Conservation (phyloP, 2,888 invertebrate species). For the Selenia dentaria region DNA sequence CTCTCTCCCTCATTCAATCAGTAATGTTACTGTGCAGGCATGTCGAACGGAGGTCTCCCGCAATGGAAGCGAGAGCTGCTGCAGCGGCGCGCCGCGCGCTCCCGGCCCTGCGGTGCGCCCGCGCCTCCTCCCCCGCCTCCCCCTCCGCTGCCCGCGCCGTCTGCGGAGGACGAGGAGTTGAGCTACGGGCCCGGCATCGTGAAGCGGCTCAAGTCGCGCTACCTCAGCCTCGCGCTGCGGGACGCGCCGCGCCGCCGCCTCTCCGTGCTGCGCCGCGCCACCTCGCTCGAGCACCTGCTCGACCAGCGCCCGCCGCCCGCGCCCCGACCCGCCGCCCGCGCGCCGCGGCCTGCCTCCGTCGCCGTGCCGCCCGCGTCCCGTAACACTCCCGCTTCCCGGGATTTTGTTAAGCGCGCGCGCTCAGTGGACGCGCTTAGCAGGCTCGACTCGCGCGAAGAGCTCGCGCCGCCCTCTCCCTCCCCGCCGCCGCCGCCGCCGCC, state of each 20-base stretch:
- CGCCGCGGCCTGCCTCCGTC: slow-evolving; percentile 57
- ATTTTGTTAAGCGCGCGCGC: slow-evolving; percentile 91
- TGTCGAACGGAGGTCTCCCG: slow-evolving; percentile 84
- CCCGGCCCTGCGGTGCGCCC: slow-evolving; percentile 46
- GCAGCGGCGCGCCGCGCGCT: slow-evolving; percentile 86
- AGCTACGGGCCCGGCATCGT: slow-evolving; percentile 97
- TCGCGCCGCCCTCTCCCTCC: slow-evolving; percentile 83
- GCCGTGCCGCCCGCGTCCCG: slow-evolving; percentile 46
- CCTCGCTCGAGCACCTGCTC: slow-evolving; percentile 93
- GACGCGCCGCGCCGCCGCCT: slow-evolving; percentile 88
- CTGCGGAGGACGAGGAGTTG: slow-evolving; percentile 87
- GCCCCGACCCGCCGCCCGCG: slow-evolving; percentile 38
- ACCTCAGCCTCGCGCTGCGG: slow-evolving; percentile 93
- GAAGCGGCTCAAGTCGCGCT: slow-evolving; percentile 93
- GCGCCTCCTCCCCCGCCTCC: slow-evolving; percentile 49
- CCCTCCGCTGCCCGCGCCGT: slow-evolving; percentile 55
- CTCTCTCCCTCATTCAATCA: no score
- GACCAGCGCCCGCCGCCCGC: slow-evolving; percentile 84
- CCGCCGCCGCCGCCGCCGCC: slow-evolving; percentile 51
- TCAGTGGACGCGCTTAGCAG: slow-evolving; percentile 93
- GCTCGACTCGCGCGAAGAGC: slow-evolving; percentile 86
- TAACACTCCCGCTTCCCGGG: slow-evolving; percentile 72
- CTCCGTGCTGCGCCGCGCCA: slow-evolving; percentile 91
- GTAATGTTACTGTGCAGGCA: slow-evolving; percentile 61
- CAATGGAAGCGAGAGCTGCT: slow-evolving; percentile 95